These are phyloP conservation scores for Portevinia maculata DNA, from an alignment of 2,888 invertebrate genomes.

Conservation along the genomic window DNA sequence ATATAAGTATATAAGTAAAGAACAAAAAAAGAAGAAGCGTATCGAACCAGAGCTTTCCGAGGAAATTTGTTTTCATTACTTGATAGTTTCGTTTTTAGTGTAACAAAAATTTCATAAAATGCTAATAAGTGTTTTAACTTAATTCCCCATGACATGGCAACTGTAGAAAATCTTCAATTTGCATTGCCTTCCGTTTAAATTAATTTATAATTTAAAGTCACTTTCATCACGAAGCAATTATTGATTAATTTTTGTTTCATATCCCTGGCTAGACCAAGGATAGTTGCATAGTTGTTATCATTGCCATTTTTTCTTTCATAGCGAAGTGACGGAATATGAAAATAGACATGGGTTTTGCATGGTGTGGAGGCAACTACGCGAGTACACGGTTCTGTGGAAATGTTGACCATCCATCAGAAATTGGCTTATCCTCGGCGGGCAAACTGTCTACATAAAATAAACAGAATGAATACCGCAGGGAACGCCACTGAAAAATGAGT, in stretches of 20 bases:
- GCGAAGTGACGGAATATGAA: slow-evolving; percentile 16
- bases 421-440: slow-evolving; percentile 37
- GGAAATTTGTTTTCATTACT: slow-evolving; percentile 32
- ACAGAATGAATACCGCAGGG: slow-evolving; percentile 23
- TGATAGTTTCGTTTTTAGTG: slow-evolving; percentile 47
- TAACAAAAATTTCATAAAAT: slow-evolving; percentile 63
- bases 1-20: slow-evolving; percentile 35
- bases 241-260: slow-evolving; percentile 51
- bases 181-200: slow-evolving; percentile 3
- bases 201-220: slow-evolving; percentile 55
- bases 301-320: slow-evolving; percentile 15
- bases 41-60: background rate
- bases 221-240: slow-evolving; percentile 53
- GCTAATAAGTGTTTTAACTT: slow-evolving; percentile 68
- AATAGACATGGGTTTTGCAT: background rate
- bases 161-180: slow-evolving; percentile 3
- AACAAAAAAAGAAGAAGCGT: background rate
- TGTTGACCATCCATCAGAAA: slow-evolving; percentile 64
- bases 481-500: slow-evolving; percentile 19
- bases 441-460: slow-evolving; percentile 18
- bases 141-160: slow-evolving; percentile 64
- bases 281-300: slow-evolving; percentile 15
- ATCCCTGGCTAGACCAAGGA: slow-evolving; percentile 9
- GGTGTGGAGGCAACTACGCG: background rate
- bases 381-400: slow-evolving; percentile 25